Evolutionary conservation across 2,113 vertebrate species (phyloP), one percentile per base, ranked within the genome.

Genomic region (Rutilus rutilus): DNA sequence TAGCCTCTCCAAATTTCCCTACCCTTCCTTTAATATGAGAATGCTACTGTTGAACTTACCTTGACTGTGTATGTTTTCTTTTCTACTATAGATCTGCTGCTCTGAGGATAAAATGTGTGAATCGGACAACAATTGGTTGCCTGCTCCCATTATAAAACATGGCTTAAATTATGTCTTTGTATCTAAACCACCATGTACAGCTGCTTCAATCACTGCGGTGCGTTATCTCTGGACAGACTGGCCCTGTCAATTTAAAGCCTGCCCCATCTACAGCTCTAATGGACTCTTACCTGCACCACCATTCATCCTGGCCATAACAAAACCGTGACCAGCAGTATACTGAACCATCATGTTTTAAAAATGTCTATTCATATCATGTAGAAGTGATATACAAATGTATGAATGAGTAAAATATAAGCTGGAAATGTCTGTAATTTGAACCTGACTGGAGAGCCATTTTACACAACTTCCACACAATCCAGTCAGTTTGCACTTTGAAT

Each of bases 221-320:
- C 96, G 96, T 25, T 98, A 98, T 0, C 97, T 96, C 12, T 98
- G 98, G 97, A 93, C 36, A 0, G 93, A 97, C 21, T 98, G 96
- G 97, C 97, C 97, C 5, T 98, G 97, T 33, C 90, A 93, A 8
- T 97, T 97, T 64, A 95, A 96, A 89, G 90, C 91, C 50, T 99
- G 98, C 59, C 93, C 95, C 0, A 54, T 98, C 27, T 98, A 99
- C 90, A 94, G 96, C 65, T 5, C 65, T 45, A 76, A 69, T 17
- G 8, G 80, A n/a, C 1, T 87, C 36, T 91, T 99, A 88, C 97
- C 97, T 0, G 97, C 96, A 0, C 96, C 97, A 23, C 93, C 96
- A 0, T 98, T 98, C 77, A 71, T 92, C 14, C 0, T 83, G 23
- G 27, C 8, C 4, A 10, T 77, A 3, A 21, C 47, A 54, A 54